Evolutionary conservation across 2,888 invertebrate genomes (phyloP), one percentile per base, ranked within the genome.

Genomic region (Tipula unca): DNA sequence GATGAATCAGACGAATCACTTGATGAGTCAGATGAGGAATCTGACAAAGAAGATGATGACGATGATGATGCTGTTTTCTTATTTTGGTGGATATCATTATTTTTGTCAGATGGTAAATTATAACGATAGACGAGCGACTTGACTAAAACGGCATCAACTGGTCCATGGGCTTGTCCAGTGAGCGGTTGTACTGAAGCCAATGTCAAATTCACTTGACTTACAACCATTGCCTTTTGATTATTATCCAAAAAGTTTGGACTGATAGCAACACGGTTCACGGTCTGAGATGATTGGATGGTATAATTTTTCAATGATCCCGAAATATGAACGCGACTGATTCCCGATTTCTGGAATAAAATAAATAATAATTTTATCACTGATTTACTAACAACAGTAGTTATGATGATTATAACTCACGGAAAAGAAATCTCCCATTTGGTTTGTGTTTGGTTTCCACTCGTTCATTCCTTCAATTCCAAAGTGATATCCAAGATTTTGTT

Each of bases 271-370:
- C 92, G 92, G 90, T 93, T 93, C 17, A 92, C 92, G 36, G 94
- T 93, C 87, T 93, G 92, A 10, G 94, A 91, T 85, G 94, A 93
- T 89, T 94, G 94, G 87, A 95, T 93, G 48, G 93, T 93, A 88
- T 93, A 94, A 85, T 92, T 90, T 86, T 92, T 92, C 3, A 92
- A 89, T 85, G 88, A 90, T 86, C 93, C 93, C 17, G 92, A 90
- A 83, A 95, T 90, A 85, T 94, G 90, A 86, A 93, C 92, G 69
- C 91, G 90, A 84, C 93, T 92, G 4, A 92, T 90, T 3, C 94
- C 92, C 10, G 93, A 92, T 88, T 93, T 93, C 88, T 93, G 90
- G 86, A 90, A 85, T 84, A 69, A n/a, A n/a, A n/a, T n/a, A n/a
- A n/a, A n/a, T n/a, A n/a, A n/a, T n/a, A n/a, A n/a, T n/a, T n/a